Percentiles rank a stretch among this genome's conserved stretches.
These are phyloP conservation scores for Anneissia japonica DNA, from an alignment of 35 echinoderm and acorn worm species.

Conservation along the genomic window DNA sequence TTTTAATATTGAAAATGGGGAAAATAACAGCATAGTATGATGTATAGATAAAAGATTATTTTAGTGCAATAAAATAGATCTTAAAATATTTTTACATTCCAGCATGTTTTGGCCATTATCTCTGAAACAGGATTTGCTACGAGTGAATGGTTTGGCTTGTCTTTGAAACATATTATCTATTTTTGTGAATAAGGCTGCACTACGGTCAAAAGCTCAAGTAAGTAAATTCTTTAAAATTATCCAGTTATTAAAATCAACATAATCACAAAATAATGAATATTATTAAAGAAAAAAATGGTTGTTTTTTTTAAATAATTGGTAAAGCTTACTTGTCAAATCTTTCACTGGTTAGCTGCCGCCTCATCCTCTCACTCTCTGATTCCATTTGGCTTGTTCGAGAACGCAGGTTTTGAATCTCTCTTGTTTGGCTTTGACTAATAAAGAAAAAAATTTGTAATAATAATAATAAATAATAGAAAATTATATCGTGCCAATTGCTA, in stretches of 20 bases:
- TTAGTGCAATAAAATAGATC: too few relatives aligned
- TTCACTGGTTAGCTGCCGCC: slow-evolving; percentile 80
- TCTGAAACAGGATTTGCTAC: too few relatives aligned
- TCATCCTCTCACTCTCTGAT: slow-evolving; percentile 60
- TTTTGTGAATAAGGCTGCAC: not conserved
- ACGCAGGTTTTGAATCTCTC: slow-evolving; percentile 75
- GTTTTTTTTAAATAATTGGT: not conserved
- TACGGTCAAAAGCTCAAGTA: not conserved
- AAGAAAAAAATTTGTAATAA: not conserved
- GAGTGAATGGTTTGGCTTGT: not conserved
- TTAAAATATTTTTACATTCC: too few relatives aligned
- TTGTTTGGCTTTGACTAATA: slow-evolving; percentile 66
- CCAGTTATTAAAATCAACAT: not conserved
- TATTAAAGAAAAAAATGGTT: not conserved
- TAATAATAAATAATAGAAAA: too few relatives aligned
- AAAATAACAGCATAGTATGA: too few relatives aligned
- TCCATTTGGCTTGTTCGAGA: slow-evolving; percentile 74
- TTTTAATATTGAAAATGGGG: too few relatives aligned
- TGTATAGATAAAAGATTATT: too few relatives aligned
- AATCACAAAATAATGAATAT: not conserved
- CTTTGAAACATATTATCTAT: not conserved
- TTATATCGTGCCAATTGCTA: too few relatives aligned
- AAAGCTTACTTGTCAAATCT: slow-evolving; percentile 82
- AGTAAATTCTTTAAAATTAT: not conserved
- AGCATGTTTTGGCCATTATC: too few relatives aligned